phyloP scores from a whole-genome alignment of 2,797 vertebrate genomes.

The Enteromius argenteus region DNA sequence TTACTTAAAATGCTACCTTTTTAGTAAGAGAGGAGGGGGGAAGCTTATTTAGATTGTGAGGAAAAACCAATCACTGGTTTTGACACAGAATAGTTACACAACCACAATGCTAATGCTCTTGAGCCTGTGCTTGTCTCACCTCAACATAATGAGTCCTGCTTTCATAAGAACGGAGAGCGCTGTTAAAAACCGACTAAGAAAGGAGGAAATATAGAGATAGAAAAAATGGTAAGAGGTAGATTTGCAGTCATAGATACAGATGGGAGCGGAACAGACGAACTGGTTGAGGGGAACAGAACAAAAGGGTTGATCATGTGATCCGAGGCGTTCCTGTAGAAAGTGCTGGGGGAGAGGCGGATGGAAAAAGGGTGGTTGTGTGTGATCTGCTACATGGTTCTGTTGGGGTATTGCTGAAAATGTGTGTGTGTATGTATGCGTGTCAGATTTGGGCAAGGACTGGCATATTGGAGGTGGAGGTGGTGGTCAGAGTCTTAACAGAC shows the following conservation, averaged over 20 bases:
- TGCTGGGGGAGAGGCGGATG: constrained; percentile 51
- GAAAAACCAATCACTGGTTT: constrained; percentile 70
- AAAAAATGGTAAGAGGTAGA: constrained; percentile 91
- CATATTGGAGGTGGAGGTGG: constrained; percentile 29
- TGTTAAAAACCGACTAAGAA: constrained; percentile 61
- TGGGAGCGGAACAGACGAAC: constrained; percentile 69
- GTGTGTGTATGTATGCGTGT: constrained; percentile 37
- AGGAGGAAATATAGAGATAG: constrained; percentile 74
- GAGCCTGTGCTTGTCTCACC: constrained; percentile 78
- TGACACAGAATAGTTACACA: constrained; percentile 65
- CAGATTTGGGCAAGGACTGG: constrained; percentile 53
- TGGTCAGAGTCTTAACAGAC: constrained; percentile 35
- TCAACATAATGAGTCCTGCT: constrained; percentile 79
- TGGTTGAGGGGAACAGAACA: constrained; percentile 65
- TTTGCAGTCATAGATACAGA: constrained; percentile 89
- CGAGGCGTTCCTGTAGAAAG: constrained; percentile 58
- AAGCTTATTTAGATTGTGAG: constrained; percentile 90
- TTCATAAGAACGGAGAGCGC: constrained; percentile 73
- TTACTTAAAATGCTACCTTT: constrained; percentile 80
- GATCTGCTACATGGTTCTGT: constrained; percentile 85
- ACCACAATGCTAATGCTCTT: constrained; percentile 78
- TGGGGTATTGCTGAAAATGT: constrained; percentile 74
- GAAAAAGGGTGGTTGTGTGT: constrained; percentile 59
- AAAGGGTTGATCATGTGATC: constrained; percentile 56
- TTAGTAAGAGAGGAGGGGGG: constrained; percentile 57